Evolutionary conservation across 1,140 invertebrate genomes (phyloP).

Genomic region (Parapsyche elsis): DNA sequence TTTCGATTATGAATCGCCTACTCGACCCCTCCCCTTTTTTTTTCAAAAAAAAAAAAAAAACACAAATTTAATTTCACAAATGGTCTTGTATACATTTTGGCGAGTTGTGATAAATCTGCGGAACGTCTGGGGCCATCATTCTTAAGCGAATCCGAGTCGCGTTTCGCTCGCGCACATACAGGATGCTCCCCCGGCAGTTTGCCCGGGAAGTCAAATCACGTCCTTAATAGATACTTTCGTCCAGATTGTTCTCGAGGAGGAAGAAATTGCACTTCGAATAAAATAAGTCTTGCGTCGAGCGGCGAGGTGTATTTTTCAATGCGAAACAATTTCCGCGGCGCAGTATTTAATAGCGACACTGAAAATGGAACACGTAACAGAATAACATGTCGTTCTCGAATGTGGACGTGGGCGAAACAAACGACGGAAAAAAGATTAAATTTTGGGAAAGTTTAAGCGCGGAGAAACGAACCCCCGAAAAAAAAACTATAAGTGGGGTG

Average conservation of each 20-base stretch:
- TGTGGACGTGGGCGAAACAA: background rate
- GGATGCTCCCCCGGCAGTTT: background rate
- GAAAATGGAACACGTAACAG: background rate
- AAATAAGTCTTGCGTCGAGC: slow-evolving; percentile 50
- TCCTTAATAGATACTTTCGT: slow-evolving; percentile 55
- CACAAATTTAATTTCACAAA: background rate
- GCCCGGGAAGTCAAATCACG: slow-evolving; percentile 52
- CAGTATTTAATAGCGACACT: slow-evolving; percentile 19
- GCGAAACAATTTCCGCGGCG: slow-evolving; percentile 1
- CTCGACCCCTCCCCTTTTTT: background rate
- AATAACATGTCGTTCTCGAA: background rate
- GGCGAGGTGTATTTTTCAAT: slow-evolving; percentile 11
- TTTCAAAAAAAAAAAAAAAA: background rate
- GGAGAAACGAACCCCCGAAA: background rate
- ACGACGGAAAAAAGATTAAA: background rate
- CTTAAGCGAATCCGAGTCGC: slow-evolving; percentile 27
- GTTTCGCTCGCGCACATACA: background rate
- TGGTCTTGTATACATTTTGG: background rate
- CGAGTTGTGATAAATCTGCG: slow-evolving; percentile 18
- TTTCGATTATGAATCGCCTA: slow-evolving; percentile 35
- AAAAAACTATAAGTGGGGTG: slow-evolving; percentile 6
- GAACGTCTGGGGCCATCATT: slow-evolving; percentile 32
- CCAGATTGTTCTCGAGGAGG: slow-evolving; percentile 46
- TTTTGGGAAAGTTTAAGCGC: background rate
- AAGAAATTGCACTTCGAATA: slow-evolving; percentile 48